phyloP scores from a whole-genome alignment of 2,113 vertebrate species.

The Charina bottae region DNA sequence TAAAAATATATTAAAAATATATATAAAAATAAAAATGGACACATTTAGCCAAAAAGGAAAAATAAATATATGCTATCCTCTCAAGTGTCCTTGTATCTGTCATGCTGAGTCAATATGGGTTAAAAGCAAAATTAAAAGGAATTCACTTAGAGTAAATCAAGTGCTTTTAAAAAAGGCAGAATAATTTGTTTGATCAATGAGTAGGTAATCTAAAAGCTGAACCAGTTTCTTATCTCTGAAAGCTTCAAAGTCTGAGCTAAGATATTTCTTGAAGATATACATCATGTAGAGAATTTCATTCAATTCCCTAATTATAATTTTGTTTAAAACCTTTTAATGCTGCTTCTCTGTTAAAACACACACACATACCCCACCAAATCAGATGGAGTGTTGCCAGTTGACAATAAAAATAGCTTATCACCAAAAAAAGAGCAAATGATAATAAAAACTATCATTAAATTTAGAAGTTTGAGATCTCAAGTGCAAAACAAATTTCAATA shows the following conservation, averaged over 20 bases:
- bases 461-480: not conserved
- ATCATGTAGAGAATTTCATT: not conserved
- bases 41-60: not conserved
- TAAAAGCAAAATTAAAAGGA: constrained; percentile 12
- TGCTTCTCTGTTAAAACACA: not conserved
- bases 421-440: not conserved
- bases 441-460: constrained; percentile 4
- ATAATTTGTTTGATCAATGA: constrained; percentile 21
- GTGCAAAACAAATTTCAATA: not conserved
- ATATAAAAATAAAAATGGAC: too few species aligned
- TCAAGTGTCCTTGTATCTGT: not conserved
- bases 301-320: not conserved
- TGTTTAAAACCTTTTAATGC: not conserved
- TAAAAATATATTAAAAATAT: too few species aligned
- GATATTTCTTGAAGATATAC: not conserved
- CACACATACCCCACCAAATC: not conserved
- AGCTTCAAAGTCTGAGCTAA: not conserved
- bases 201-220: not conserved
- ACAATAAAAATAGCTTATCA: not conserved
- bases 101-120: not conserved
- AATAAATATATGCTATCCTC: not conserved
- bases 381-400: not conserved
- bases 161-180: not conserved
- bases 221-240: accelerated
- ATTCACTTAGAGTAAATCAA: not conserved